A percentile compares a stretch with the other conserved stretches of the same genome.
Evolutionary conservation across 2,888 invertebrate genomes (phyloP).

Genomic region (Idaea biselata): DNA sequence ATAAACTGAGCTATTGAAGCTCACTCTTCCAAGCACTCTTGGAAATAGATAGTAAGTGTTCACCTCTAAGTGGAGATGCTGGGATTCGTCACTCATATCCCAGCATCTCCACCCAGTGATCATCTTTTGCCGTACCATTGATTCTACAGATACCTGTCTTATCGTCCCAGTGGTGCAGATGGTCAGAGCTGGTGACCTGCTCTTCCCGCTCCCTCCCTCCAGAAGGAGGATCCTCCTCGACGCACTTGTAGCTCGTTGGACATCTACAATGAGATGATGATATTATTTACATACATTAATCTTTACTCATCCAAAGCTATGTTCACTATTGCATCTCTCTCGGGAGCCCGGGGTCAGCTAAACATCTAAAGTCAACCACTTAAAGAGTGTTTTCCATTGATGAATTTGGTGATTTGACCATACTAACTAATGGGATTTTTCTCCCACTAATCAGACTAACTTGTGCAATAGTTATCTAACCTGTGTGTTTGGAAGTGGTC

Average conservation of each 20-base stretch:
- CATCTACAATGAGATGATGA: conserved; percentile 36
- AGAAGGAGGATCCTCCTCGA: conserved; percentile 37
- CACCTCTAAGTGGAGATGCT: background rate
- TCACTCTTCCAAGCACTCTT: too few relatives aligned
- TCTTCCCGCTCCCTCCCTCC: conserved; percentile 41
- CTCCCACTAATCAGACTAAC: background rate
- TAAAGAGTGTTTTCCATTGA: background rate
- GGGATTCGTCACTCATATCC: background rate
- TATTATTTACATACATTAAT: background rate
- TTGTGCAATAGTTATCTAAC: conserved; percentile 25
- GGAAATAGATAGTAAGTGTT: too few relatives aligned
- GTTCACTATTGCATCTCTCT: too few relatives aligned
- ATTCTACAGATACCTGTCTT: conserved; percentile 41
- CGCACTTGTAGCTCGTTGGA: conserved; percentile 39
- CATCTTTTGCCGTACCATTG: too few relatives aligned
- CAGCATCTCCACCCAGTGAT: background rate
- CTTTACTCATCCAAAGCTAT: too few relatives aligned
- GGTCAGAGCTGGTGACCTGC: conserved; percentile 53
- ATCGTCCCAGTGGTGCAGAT: conserved; percentile 61
- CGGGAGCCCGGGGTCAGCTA: too few relatives aligned
- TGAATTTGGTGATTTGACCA: too few relatives aligned
- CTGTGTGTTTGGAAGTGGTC: conserved; percentile 55
- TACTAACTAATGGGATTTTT: too few relatives aligned
- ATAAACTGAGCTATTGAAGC: too few relatives aligned
- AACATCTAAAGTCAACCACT: background rate